Percentiles rank a stretch among this genome's conserved stretches.
Evolutionary conservation across 2,888 invertebrate genomes (phyloP).

Genomic region (Plebejus anna): DNA sequence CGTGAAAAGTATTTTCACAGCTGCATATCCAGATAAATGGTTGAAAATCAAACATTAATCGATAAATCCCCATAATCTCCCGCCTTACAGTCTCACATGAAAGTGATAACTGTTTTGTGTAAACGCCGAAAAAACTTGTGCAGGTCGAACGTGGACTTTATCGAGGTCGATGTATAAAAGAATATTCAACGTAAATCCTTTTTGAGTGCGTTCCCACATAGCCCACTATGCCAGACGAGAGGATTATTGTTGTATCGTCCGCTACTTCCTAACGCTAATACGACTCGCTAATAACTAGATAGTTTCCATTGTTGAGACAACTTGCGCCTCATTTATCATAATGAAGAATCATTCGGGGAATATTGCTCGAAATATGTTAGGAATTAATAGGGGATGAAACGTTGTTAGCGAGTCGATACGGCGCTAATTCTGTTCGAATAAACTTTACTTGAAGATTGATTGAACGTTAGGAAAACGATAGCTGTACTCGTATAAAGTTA

Average conservation of each 20-base stretch:
- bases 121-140: slow-evolving; percentile 17
- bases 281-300: slow-evolving; percentile 11
- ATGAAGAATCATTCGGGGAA: neutral
- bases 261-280: neutral
- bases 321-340: slow-evolving; percentile 6
- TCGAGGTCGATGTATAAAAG: slow-evolving; percentile 11
- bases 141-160: neutral
- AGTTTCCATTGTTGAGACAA: slow-evolving; percentile 17
- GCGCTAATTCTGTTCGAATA: slow-evolving; percentile 1
- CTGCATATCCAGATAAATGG: neutral
- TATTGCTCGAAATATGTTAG: slow-evolving; percentile 11
- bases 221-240: neutral
- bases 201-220: neutral
- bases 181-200: slow-evolving; percentile 23
- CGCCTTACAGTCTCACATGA: neutral
- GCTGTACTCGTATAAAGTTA: neutral
- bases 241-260: slow-evolving; percentile 21
- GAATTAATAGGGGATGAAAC: neutral
- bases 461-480: neutral
- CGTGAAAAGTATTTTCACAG: neutral
- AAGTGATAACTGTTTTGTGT: slow-evolving; percentile 6
- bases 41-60: neutral
- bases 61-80: neutral
- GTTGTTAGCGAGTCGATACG: neutral
- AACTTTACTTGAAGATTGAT: neutral